Evolutionary conservation across 1,140 invertebrate genomes (phyloP), one percentile per base, ranked within the genome.

Genomic region (Diachasmimorpha longicaudata): DNA sequence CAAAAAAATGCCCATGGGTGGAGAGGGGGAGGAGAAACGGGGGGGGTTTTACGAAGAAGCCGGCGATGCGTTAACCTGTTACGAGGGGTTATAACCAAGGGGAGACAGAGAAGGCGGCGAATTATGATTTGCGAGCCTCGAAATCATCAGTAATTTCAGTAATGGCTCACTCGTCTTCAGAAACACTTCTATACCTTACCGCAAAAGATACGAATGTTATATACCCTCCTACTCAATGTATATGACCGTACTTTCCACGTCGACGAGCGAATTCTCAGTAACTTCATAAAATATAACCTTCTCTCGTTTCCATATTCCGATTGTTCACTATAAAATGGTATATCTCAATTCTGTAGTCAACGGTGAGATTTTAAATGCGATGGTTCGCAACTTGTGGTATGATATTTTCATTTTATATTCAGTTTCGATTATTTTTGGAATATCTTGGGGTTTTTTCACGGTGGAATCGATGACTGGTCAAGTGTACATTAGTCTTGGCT

Each of bases 51-150:
- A 63, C 67, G 31, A 76, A 72, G 70, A 67, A 46, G 58, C 55
- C 69, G 52, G 69, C 42, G 69, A 78, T 72, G 74, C 77, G 74
- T 78, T 78, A 78, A 78, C 74, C 70, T 78, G 74, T 75, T 74
- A 63, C 58, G 58, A 63, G 58, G 48, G 48, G 23, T 63, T 31
- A 63, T 63, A 63, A 63, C 58, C 23, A 19, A 63, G 23, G 58
- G 58, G 23, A 31, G 58, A 63, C 23, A 79, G 77, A 81, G 81
- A 81, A 83, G 85, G 81, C 80, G 78, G 83, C 80, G 80, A 84
- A 88, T 88, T 87, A 87, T 88, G 87, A 88, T 88, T 88, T 88
- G 87, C 82, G 86, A 87, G 85, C 85, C 80, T 84, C 81, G 82
- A 86, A 63, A 88, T 86, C 84, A 85, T 82, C 81, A 81, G 86